Conservation (phyloP, 2,797 vertebrate species). For the Pseudomugil tenellus region DNA sequence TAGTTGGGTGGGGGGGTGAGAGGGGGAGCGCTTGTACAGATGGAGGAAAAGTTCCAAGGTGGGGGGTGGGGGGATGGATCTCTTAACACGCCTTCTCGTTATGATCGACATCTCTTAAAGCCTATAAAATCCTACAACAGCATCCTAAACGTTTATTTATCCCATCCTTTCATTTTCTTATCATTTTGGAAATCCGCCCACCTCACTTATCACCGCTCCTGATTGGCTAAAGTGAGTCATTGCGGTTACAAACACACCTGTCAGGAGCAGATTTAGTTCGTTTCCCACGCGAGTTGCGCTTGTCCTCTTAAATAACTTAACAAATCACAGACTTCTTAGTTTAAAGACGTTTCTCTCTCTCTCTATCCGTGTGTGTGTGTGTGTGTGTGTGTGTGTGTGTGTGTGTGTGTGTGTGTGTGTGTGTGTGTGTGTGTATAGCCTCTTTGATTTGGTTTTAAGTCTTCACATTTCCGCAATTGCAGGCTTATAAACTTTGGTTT, state of each 20-base stretch:
- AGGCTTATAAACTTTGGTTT: conserved; percentile 42
- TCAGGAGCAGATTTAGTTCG: conserved; percentile 8
- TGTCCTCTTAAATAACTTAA: not conserved
- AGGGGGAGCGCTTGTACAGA: not conserved
- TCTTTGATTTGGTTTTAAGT: not conserved
- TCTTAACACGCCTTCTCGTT: conserved; percentile 45
- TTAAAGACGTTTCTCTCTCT: too few relatives aligned
- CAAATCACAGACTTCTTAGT: too few relatives aligned
- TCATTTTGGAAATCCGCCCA: conserved; percentile 43
- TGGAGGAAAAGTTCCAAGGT: not conserved
- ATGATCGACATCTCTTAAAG: conserved; percentile 53
- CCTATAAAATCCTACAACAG: conserved; percentile 44
- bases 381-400: too few relatives aligned
- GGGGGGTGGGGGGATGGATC: not conserved
- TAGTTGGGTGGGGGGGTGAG: conserved; percentile 13
- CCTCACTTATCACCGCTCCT: conserved; percentile 39
- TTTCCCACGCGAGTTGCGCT: not conserved
- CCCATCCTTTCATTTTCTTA: not conserved
- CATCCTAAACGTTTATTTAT: conserved; percentile 19
- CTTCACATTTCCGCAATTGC: conserved; percentile 15
- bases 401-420: too few relatives aligned
- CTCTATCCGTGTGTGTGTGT: too few relatives aligned
- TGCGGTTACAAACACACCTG: conserved; percentile 54
- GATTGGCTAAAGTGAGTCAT: conserved; percentile 51
- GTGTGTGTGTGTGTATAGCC: not conserved